Evolutionary conservation across 37 sponge, comb jelly and placozoan species (phyloP).

Genomic region (Oopsacas minuta): DNA sequence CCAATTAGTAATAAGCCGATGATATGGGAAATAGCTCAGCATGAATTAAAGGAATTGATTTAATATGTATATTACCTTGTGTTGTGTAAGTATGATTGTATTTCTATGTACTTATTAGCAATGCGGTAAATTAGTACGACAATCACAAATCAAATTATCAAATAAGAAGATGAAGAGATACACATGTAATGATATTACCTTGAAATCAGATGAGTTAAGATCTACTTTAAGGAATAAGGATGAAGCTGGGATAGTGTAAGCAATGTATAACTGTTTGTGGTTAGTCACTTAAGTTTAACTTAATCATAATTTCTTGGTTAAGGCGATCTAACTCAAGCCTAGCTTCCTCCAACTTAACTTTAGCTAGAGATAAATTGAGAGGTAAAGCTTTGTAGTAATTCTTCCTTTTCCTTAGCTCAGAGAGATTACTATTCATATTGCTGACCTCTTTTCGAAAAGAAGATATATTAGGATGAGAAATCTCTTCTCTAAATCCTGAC

Average conservation of each 20-base stretch:
- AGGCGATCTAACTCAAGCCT: conserved; percentile 7
- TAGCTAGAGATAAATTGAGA: neutral
- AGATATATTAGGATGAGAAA: neutral
- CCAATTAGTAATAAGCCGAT: neutral
- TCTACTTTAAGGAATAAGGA: neutral
- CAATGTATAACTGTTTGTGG: neutral
- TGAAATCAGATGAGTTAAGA: neutral
- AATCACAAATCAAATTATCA: too few relatives aligned
- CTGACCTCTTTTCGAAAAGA: neutral
- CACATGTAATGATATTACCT: neutral
- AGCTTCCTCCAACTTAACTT: conserved; percentile 41
- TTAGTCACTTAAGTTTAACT: neutral
- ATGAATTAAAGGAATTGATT: neutral
- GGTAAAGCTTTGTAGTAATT: neutral
- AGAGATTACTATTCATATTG: neutral
- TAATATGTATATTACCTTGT: neutral
- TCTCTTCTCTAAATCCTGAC: neutral
- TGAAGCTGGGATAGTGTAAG: neutral
- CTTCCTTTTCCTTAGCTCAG: neutral
- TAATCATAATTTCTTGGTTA: neutral
- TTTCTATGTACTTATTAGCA: neutral
- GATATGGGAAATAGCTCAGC: neutral
- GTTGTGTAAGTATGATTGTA: neutral
- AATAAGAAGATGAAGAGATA: neutral
- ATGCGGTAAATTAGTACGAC: too few relatives aligned